Conservation (phyloP, 2,797 vertebrate genomes). For the Monodelphis domestica region DNA sequence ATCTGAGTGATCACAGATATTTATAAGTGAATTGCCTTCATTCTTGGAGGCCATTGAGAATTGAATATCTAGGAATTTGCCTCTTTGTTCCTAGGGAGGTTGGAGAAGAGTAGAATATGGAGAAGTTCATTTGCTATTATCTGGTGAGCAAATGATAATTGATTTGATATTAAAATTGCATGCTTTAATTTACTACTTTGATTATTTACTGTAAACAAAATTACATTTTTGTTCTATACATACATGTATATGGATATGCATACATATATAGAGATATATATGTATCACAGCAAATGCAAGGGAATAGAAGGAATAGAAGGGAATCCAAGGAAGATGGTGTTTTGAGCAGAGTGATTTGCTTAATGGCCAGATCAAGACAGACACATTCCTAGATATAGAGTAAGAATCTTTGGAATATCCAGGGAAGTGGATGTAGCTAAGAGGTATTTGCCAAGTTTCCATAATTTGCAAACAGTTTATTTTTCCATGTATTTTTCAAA, state of each 20-base stretch:
- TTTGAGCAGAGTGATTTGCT: neutral
- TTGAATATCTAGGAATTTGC: neutral
- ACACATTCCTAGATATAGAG: neutral
- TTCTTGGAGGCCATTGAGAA: neutral
- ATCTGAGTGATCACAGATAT: neutral
- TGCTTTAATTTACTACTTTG: neutral
- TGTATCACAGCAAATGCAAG: neutral
- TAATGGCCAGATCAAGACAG: neutral
- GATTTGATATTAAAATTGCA: neutral
- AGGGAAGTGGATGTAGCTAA: neutral
- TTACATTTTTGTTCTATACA: neutral
- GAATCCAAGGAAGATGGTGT: neutral
- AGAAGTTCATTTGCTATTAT: neutral
- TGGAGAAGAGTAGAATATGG: neutral
- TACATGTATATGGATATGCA: no score
- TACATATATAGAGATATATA: no score
- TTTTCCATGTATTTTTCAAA: neutral
- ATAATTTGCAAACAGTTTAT: neutral
- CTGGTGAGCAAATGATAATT: no score
- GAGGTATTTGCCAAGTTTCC: neutral
- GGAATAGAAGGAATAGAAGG: neutral
- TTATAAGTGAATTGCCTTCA: neutral
- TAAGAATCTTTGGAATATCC: neutral
- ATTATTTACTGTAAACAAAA: neutral
- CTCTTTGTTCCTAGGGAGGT: neutral